Percentiles rank a stretch among this genome's conserved stretches.
These are phyloP conservation scores for Syrmaticus mikado DNA, from an alignment of 2,113 vertebrate genomes.

Conservation along the genomic window DNA sequence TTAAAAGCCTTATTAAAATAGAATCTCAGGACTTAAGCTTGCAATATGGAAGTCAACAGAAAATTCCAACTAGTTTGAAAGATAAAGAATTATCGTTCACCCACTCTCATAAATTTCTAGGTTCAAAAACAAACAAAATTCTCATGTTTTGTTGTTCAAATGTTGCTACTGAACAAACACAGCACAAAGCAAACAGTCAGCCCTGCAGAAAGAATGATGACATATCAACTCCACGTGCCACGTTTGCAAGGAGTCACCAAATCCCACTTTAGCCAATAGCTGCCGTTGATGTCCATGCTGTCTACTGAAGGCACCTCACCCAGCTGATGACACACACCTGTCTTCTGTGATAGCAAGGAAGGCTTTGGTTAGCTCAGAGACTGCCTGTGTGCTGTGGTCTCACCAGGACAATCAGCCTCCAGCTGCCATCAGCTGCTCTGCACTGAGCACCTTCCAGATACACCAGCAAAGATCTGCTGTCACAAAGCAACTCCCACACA, in stretches of 20 bases:
- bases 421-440: background rate
- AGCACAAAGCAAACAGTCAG: background rate
- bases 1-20: background rate
- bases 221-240: fast-evolving
- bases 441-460: background rate
- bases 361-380: background rate
- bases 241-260: background rate
- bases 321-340: background rate
- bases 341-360: background rate
- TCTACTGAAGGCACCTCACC: background rate
- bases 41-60: background rate
- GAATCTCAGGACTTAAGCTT: background rate
- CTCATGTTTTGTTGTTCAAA: background rate
- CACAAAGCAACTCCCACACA: background rate
- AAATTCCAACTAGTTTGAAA: background rate
- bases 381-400: fast-evolving
- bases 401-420: fast-evolving
- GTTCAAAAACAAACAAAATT: background rate
- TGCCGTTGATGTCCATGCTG: background rate
- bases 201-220: background rate
- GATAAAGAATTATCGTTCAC: background rate
- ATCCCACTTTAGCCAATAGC: background rate
- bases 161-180: background rate
- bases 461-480: background rate
- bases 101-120: background rate